phyloP scores from a whole-genome alignment of 2,113 vertebrate species.

The Gallinago media region DNA sequence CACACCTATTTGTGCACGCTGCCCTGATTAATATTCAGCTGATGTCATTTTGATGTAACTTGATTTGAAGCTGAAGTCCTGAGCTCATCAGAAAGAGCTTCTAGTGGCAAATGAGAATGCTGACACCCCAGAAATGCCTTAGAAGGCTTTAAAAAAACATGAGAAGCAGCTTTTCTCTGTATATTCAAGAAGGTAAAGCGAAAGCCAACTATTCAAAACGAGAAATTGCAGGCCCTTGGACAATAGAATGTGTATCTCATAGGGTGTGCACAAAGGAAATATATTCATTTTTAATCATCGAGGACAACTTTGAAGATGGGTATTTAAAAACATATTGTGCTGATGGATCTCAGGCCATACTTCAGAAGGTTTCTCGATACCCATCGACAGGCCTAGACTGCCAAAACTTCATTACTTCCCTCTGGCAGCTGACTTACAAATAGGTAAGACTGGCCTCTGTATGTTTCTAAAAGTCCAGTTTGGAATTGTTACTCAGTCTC shows the following conservation, averaged over 20 bases:
- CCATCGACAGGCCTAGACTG: neutral
- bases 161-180: slow-evolving; percentile 54
- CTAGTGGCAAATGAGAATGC: slow-evolving; percentile 65
- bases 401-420: neutral
- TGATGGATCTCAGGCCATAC: neutral
- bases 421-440: neutral
- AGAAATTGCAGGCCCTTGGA: neutral
- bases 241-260: slow-evolving; percentile 9
- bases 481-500: neutral
- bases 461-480: neutral
- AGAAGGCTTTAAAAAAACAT: slow-evolving; percentile 60
- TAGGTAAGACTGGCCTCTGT: neutral
- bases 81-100: slow-evolving; percentile 71
- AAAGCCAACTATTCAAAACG: slow-evolving; percentile 56
- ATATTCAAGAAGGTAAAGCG: slow-evolving; percentile 56
- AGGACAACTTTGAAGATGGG: neutral
- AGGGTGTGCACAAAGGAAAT: neutral
- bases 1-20: slow-evolving; percentile 38
- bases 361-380: neutral
- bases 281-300: neutral
- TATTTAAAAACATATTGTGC: neutral
- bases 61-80: slow-evolving; percentile 68
- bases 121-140: slow-evolving; percentile 49
- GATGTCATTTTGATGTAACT: slow-evolving; percentile 68
- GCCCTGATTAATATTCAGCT: slow-evolving; percentile 58